Evolutionary conservation across 2,797 vertebrate genomes (phyloP).

Genomic region (Euthynnus affinis): DNA sequence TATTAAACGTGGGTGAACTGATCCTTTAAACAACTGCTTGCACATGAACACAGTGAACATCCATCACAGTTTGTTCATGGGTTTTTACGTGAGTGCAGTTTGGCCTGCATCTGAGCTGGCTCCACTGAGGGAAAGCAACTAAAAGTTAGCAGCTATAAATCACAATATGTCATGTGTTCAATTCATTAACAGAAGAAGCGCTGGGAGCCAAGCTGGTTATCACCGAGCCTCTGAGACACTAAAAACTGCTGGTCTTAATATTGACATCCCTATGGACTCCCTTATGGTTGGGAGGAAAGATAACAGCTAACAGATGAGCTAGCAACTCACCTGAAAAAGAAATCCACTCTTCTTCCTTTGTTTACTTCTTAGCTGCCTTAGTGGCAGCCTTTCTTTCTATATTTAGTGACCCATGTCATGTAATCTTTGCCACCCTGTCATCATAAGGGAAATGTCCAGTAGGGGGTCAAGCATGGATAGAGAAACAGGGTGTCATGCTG

Average conservation of each 20-base stretch:
- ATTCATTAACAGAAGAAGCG: constrained; percentile 37
- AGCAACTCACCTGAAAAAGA: constrained; percentile 40
- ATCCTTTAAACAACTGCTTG: constrained; percentile 15
- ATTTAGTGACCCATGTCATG: constrained; percentile 68
- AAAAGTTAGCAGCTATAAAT: constrained; percentile 55
- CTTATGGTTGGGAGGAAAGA: not conserved
- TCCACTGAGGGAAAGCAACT: constrained; percentile 19
- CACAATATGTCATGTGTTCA: constrained; percentile 33
- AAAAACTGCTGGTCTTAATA: constrained; percentile 21
- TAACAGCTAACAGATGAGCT: not conserved
- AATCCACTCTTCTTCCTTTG: constrained; percentile 31
- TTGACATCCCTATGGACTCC: constrained; percentile 17
- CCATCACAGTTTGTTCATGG: constrained; percentile 10
- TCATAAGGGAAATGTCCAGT: constrained; percentile 59
- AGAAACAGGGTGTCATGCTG: constrained; percentile 55
- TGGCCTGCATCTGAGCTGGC: not conserved
- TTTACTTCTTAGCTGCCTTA: constrained; percentile 45
- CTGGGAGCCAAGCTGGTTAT: constrained; percentile 13
- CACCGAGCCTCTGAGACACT: constrained; percentile 12
- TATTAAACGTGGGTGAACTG: not conserved
- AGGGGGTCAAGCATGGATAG: constrained; percentile 65
- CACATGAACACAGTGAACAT: constrained; percentile 4
- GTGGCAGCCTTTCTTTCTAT: constrained; percentile 38
- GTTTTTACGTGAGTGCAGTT: constrained; percentile 14
- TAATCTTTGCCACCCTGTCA: constrained; percentile 71